Percentiles rank a stretch among this genome's conserved stretches.
phyloP scores from a whole-genome alignment of 1,140 invertebrate genomes.

The Apis florea region DNA sequence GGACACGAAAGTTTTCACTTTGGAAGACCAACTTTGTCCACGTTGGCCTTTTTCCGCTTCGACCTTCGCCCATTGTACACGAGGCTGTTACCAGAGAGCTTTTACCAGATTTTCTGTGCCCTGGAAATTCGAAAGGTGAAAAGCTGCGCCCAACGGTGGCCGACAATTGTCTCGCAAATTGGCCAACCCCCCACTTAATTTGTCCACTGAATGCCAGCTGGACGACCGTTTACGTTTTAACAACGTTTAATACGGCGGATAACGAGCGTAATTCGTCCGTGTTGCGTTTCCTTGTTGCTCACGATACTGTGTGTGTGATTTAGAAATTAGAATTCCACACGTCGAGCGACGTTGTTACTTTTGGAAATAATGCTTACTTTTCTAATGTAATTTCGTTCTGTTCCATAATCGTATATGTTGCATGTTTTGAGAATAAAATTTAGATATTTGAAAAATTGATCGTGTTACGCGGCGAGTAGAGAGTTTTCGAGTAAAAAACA shows the following conservation, averaged over 20 bases:
- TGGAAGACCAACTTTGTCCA: constrained; percentile 4
- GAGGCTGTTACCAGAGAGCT: background rate
- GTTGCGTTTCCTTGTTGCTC: background rate
- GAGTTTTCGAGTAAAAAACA: too few species aligned
- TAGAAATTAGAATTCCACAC: background rate
- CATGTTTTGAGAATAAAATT: background rate
- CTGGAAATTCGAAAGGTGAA: background rate
- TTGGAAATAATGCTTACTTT: too few species aligned
- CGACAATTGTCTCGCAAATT: constrained; percentile 23
- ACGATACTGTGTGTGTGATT: background rate
- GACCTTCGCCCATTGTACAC: background rate
- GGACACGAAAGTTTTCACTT: constrained; percentile 21
- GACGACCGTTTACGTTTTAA: constrained; percentile 11
- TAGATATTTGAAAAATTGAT: background rate
- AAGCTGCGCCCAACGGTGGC: background rate
- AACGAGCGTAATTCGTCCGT: constrained; percentile 4
- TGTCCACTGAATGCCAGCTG: background rate
- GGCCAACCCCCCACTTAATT: constrained; percentile 11
- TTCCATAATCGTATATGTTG: too few species aligned
- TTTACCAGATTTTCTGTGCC: background rate
- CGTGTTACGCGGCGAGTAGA: too few species aligned
- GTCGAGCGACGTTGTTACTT: too few species aligned
- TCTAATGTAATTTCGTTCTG: too few species aligned
- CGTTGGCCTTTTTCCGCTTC: background rate
- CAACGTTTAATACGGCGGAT: background rate